Base-by-base conservation (phyloP, 1,140 invertebrate genomes). In the Ptiloglossa arizonensis region DNA sequence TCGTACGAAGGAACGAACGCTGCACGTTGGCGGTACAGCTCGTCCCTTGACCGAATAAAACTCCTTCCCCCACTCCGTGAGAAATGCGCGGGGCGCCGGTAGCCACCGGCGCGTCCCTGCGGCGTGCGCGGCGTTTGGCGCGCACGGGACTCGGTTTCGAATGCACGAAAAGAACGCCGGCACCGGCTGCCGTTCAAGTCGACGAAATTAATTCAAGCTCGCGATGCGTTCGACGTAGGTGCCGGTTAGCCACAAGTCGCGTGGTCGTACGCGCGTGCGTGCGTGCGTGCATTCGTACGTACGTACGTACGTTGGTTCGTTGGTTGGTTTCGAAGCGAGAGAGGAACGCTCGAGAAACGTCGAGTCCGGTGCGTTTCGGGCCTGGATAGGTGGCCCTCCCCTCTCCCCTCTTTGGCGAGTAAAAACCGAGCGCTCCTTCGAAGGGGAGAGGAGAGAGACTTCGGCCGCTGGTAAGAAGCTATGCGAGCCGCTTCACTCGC, bases 81-180 rank as follows among this genome's bases (percentile, higher is more conserved):
- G 6, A 50, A 22, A 60, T 19, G 11, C 22, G 6, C 41, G 17
- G 60, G 77, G 29, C 5, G 17, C 41, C 13, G 2, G 0, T n/a
- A 19, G 22, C 27, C 6, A 2, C 19, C 32, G 15, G 0, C 19
- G 67, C 80, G 41, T 1, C 32, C 67, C 74, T 83, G 81, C n/a
- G 48, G 22, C 27, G 60, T 62, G 38, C 64, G 66, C 70, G 32
- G 46, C 41, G 60, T 67, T 75, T 70, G 70, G 82, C 80, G 83
- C 80, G 77, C 80, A 82, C 79, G 71, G 77, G 81, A 67, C 66
- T 75, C 80, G 69, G 70, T 81, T 83, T 86, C 70, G 77, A 83
- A 81, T 73, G 52, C 22, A 19, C 46, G 67, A 60, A 67, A 83
- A 86, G 75, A 86, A 83, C 70, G 63, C 62, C 15, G n/a, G 5